A percentile compares a stretch with the other conserved stretches of the same genome.
Evolutionary conservation across 2,797 vertebrate species (phyloP).

Genomic region (Graptemys geographica): DNA sequence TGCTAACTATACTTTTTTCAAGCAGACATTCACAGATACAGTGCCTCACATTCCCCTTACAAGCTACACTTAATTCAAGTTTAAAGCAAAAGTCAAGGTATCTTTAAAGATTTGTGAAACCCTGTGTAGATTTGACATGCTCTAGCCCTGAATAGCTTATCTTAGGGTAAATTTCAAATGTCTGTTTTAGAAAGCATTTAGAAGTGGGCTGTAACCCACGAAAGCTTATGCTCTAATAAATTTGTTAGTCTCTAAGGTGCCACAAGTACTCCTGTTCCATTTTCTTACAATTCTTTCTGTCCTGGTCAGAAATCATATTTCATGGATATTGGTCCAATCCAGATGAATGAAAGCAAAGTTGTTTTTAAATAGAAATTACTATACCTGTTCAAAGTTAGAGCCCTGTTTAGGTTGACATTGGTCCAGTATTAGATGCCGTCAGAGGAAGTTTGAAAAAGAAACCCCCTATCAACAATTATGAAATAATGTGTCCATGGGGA

Average conservation of each 20-base stretch:
- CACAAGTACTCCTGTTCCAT: not conserved
- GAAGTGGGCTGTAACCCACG: no score
- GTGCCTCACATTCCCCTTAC: not conserved
- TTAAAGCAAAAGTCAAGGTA: not conserved
- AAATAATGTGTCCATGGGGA: not conserved
- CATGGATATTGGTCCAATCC: no score
- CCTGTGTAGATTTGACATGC: not conserved
- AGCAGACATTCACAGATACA: not conserved
- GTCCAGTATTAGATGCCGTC: not conserved
- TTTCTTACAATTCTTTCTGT: not conserved
- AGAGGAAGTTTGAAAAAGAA: not conserved
- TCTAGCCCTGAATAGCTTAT: not conserved
- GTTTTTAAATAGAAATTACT: no score
- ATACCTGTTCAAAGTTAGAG: no score
- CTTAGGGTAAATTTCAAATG: not conserved
- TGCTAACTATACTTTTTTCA: not conserved
- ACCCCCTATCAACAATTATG: not conserved
- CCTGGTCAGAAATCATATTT: no score
- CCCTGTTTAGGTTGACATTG: not conserved
- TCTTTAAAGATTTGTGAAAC: not conserved
- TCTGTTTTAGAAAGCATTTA: not conserved
- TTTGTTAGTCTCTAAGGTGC: no score
- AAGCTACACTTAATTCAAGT: not conserved
- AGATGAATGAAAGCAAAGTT: no score
- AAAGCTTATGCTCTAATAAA: no score